phyloP scores from a whole-genome alignment of 1,140 invertebrate genomes.

The Cotesia typhae region DNA sequence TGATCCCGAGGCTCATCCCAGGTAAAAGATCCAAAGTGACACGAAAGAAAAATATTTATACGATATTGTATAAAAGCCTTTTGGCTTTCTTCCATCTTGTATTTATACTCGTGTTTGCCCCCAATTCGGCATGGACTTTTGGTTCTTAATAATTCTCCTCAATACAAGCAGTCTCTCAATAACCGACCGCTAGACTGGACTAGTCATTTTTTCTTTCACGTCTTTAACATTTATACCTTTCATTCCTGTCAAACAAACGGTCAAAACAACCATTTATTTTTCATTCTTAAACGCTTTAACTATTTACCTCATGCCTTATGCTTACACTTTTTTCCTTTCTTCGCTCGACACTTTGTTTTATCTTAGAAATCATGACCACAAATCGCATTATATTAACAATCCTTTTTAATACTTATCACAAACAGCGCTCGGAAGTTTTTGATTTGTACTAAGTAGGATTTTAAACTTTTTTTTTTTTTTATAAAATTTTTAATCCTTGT shows the following conservation, averaged over 20 bases:
- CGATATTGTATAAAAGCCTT: constrained; percentile 23
- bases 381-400: too few species aligned
- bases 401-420: too few species aligned
- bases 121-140: constrained; percentile 25
- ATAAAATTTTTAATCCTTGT: too few species aligned
- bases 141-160: constrained; percentile 11
- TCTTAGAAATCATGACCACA: neutral
- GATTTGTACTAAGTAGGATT: too few species aligned
- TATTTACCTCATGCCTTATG: neutral
- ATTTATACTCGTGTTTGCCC: constrained; percentile 30
- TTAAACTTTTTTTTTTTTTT: too few species aligned
- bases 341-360: constrained; percentile 16
- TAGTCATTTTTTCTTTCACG: constrained; percentile 11
- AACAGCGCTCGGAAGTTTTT: too few species aligned
- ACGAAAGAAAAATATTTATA: constrained; percentile 44
- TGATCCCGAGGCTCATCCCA: neutral
- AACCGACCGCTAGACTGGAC: constrained; percentile 1
- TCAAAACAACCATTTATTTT: constrained; percentile 54
- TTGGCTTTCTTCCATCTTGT: constrained; percentile 11
- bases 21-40: constrained; percentile 17
- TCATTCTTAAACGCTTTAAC: constrained; percentile 15
- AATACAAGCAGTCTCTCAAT: neutral
- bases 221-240: constrained; percentile 7
- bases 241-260: constrained; percentile 33
- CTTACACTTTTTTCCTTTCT: neutral